Evolutionary conservation across 1,140 invertebrate species (phyloP).

Genomic region (Aphidius ervi): DNA sequence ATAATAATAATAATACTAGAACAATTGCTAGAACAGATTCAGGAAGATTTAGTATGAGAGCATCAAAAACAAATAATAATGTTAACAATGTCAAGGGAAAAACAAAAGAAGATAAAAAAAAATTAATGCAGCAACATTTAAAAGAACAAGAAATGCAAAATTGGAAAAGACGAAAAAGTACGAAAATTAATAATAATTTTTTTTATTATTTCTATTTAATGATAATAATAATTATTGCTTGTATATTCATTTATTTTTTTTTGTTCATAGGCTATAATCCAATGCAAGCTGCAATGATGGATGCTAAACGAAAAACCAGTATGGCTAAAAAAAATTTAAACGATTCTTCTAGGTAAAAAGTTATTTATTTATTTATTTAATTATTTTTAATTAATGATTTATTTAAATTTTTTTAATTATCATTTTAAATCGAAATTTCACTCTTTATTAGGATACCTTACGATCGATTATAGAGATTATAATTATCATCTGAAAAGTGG

Average conservation of each 20-base stretch:
- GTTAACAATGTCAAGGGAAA: conserved; percentile 19
- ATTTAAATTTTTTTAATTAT: conserved; percentile 27
- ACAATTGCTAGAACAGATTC: conserved; percentile 59
- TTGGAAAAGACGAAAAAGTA: conserved; percentile 80
- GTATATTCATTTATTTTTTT: no score
- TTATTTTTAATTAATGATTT: conserved; percentile 13
- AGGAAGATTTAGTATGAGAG: conserved; percentile 61
- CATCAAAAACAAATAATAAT: conserved; percentile 36
- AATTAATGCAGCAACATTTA: conserved; percentile 58
- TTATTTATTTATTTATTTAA: conserved; percentile 6
- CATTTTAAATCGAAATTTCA: conserved; percentile 22
- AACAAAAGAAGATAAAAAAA: conserved; percentile 40
- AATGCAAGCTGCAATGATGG: conserved; percentile 73
- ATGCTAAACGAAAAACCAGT: conserved; percentile 60
- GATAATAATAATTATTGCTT: no score
- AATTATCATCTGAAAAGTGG: conserved; percentile 31
- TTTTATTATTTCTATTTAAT: no score
- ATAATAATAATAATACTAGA: conserved; percentile 19
- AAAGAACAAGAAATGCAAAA: conserved; percentile 83
- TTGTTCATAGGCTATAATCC: conserved; percentile 67
- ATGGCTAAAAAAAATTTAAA: conserved; percentile 34
- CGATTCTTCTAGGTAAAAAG: conserved; percentile 36
- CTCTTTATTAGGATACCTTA: conserved; percentile 40
- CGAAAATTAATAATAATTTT: no score
- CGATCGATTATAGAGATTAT: conserved; percentile 40